Evolutionary conservation across 1,140 invertebrate species (phyloP).

Genomic region (Megathymus violae): DNA sequence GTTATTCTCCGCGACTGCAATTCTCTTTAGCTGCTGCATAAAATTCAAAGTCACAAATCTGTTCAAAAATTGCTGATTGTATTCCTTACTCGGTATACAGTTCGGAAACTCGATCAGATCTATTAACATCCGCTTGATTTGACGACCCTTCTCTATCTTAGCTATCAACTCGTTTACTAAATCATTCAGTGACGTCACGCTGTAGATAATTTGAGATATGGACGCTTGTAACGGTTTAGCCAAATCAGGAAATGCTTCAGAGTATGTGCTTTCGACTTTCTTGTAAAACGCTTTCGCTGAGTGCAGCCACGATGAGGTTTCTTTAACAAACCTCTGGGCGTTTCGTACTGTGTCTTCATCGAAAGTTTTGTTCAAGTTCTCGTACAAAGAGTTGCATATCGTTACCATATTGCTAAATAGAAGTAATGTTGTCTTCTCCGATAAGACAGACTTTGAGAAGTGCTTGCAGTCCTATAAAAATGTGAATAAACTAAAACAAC

Average conservation of each 20-base stretch:
- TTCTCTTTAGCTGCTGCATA: slow-evolving; percentile 59
- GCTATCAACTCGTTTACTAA: slow-evolving; percentile 67
- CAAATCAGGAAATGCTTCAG: slow-evolving; percentile 87
- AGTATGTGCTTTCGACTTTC: slow-evolving; percentile 83
- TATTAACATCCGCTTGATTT: slow-evolving; percentile 42
- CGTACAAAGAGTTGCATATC: slow-evolving; percentile 32
- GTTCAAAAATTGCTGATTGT: slow-evolving; percentile 74
- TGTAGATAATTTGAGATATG: slow-evolving; percentile 85
- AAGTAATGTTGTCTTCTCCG: slow-evolving; percentile 53
- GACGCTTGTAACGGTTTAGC: slow-evolving; percentile 85
- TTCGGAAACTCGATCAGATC: slow-evolving; percentile 79
- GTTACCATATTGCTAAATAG: slow-evolving; percentile 56
- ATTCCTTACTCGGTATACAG: slow-evolving; percentile 75
- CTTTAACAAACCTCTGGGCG: slow-evolving; percentile 68
- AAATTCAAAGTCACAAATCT: slow-evolving; percentile 68
- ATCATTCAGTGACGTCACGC: slow-evolving; percentile 81
- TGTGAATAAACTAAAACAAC: slow-evolving; percentile 38
- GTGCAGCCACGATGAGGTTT: slow-evolving; percentile 84
- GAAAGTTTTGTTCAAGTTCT: slow-evolving; percentile 25
- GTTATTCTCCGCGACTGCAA: too few species aligned
- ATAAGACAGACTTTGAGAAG: slow-evolving; percentile 72
- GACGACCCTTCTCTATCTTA: slow-evolving; percentile 60
- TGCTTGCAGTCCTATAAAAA: slow-evolving; percentile 74
- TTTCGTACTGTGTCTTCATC: slow-evolving; percentile 46
- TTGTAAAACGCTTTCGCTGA: slow-evolving; percentile 84